Evolutionary conservation across 2,113 vertebrate genomes (phyloP), one percentile per base, ranked within the genome.

Genomic region (Conger conger): DNA sequence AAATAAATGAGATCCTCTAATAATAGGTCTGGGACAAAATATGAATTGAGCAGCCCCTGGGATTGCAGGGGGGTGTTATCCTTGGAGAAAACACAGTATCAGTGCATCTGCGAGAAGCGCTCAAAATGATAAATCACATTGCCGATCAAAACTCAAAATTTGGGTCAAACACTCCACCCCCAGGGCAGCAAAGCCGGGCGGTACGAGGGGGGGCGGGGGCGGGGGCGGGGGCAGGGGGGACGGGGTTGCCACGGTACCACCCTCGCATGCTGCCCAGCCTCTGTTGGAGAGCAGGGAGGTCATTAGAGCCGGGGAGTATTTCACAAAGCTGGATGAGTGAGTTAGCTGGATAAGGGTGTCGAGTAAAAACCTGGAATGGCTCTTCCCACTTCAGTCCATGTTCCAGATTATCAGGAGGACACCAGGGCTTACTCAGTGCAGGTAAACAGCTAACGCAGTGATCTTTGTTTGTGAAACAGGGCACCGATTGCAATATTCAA

Each of bases 1-100:
- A 23, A 89, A 89, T 90, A 84, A 87, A 87, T 92, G 85, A 86
- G 89, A 92, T 89, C 30, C 79, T 86, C 84, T 88, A 68, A 85
- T 88, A 90, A 88, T 84, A 83, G 90, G 88, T 88, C 15, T n/a
- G 33, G 53, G 53, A 81, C 57, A 86, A 86, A 79, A 73, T 89
- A 30, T 84, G 83, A 83, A 88, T 81, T 86, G 77, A 9, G 37
- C 60, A 45, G 63, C 50, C 79, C 86, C 40, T 54, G 40, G 81
- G 76, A 82, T 63, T 30, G 45, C 35, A 86, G 35, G 57, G 53
- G 42, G 80, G 17, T 76, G 76, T 83, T 45, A 82, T 7, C 42
- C 11, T 30, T n/a, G 76, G 50, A 35, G 6, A 45, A 7, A 20
- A 3, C 7, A 50, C 38, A 27, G 3, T 30, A 37, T 81, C 11